These are phyloP conservation scores for Balaenoptera acutorostrata DNA, from an alignment of 2,113 vertebrate species.

Conservation along the genomic window DNA sequence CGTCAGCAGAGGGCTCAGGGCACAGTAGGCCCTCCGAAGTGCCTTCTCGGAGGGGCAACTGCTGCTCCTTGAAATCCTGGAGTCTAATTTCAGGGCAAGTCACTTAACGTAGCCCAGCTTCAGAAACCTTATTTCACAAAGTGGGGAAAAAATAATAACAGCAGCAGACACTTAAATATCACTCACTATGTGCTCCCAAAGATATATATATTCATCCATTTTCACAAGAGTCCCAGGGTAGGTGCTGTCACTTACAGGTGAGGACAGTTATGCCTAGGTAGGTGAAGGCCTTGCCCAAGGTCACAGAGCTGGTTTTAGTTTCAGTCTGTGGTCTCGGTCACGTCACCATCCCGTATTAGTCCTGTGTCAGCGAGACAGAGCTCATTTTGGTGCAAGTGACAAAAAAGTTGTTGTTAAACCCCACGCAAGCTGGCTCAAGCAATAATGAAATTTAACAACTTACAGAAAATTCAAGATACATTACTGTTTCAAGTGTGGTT, in stretches of 20 bases:
- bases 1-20: neutral
- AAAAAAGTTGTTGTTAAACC: neutral
- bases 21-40: neutral
- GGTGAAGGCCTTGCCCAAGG: neutral
- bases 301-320: neutral
- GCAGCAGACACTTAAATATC: neutral
- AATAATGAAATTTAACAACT: neutral
- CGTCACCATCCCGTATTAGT: neutral
- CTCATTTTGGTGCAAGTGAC: neutral
- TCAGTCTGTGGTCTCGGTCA: neutral
- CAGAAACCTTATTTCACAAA: conserved; percentile 16
- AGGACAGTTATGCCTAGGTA: neutral
- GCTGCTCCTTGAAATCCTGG: neutral
- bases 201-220: neutral
- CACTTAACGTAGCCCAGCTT: neutral
- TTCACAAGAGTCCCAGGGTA: neutral
- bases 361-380: neutral
- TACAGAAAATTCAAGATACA: neutral
- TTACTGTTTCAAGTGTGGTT: neutral
- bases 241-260: neutral
- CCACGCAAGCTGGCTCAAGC: neutral
- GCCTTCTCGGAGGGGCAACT: neutral
- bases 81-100: neutral
- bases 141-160: neutral
- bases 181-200: neutral